A percentile compares a stretch with the other conserved stretches of the same genome.
These are phyloP conservation scores for Netelia melanura DNA, from an alignment of 2,888 invertebrate genomes.

Conservation along the genomic window DNA sequence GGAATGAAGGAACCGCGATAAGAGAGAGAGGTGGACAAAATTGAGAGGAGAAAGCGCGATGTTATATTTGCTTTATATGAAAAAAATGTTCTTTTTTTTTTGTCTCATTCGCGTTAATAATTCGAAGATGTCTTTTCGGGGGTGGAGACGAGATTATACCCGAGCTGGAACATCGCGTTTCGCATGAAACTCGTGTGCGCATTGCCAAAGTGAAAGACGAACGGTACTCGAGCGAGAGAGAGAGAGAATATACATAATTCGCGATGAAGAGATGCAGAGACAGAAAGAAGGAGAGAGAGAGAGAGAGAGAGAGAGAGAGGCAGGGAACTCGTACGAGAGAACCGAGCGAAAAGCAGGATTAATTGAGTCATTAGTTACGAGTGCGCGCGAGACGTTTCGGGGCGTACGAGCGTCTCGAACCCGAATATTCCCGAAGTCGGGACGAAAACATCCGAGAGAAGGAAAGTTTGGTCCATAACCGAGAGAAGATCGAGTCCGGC, in stretches of 20 bases:
- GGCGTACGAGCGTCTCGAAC: constrained; percentile 32
- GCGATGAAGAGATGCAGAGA: background rate
- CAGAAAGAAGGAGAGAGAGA: constrained; percentile 25
- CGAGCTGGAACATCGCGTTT: no score
- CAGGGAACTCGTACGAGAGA: constrained; percentile 54
- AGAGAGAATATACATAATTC: background rate
- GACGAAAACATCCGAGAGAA: constrained; percentile 44
- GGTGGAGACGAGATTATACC: no score
- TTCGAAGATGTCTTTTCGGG: no score
- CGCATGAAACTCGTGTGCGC: no score
- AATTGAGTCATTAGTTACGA: constrained; percentile 74
- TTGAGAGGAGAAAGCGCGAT: no score
- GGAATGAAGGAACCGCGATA: constrained; percentile 2
- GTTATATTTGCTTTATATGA: no score
- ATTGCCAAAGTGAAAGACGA: constrained; percentile 52
- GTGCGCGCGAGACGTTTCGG: constrained; percentile 62
- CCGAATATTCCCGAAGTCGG: constrained; percentile 28
- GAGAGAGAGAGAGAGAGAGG: constrained; percentile 2
- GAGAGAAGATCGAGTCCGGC: constrained; percentile 46
- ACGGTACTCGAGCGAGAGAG: constrained; percentile 46
- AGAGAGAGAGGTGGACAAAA: background rate
- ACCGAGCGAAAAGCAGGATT: constrained; percentile 70
- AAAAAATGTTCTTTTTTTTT: no score
- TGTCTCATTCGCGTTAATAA: no score
- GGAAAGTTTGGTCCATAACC: constrained; percentile 39